Conservation (phyloP, 2,797 vertebrate species). For the Channallabes apus region DNA sequence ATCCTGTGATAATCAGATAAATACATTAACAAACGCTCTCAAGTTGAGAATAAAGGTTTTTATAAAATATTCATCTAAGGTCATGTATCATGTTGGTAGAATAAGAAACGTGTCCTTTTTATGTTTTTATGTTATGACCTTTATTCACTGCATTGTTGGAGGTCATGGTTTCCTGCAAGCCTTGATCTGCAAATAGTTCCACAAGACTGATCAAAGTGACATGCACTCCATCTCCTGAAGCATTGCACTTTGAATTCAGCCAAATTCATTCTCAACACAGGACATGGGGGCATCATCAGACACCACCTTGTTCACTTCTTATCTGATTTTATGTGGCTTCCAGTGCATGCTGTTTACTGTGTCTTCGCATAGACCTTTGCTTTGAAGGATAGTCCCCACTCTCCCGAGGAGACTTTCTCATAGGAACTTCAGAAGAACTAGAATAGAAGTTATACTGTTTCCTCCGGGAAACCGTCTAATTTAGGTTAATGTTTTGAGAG, state of each 20-base stretch:
- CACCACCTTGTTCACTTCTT: neutral
- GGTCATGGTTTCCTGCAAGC: neutral
- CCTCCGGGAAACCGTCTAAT: constrained; percentile 30
- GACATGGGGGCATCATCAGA: neutral
- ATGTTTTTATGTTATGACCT: constrained; percentile 5
- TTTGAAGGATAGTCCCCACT: constrained; percentile 17
- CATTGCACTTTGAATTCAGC: constrained; percentile 7
- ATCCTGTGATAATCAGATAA: constrained; percentile 48
- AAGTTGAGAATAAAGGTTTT: neutral
- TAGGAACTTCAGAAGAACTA: constrained; percentile 50
- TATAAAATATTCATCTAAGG: neutral
- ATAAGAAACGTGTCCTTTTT: neutral
- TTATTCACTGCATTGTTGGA: constrained; percentile 8
- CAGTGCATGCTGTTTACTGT: neutral
- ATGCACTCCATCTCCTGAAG: neutral
- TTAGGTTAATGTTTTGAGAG: constrained; percentile 39
- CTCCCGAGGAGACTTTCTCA: constrained; percentile 51
- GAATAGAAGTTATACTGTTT: neutral
- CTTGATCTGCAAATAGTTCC: constrained; percentile 5
- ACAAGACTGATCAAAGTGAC: constrained; percentile 27
- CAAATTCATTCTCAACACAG: constrained; percentile 15
- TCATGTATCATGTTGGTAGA: neutral
- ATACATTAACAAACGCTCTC: constrained; percentile 34
- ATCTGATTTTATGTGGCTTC: constrained; percentile 8
- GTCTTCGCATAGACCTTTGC: neutral